Conservation (phyloP, 2,888 invertebrate genomes). For the Ophion obscuratus region DNA sequence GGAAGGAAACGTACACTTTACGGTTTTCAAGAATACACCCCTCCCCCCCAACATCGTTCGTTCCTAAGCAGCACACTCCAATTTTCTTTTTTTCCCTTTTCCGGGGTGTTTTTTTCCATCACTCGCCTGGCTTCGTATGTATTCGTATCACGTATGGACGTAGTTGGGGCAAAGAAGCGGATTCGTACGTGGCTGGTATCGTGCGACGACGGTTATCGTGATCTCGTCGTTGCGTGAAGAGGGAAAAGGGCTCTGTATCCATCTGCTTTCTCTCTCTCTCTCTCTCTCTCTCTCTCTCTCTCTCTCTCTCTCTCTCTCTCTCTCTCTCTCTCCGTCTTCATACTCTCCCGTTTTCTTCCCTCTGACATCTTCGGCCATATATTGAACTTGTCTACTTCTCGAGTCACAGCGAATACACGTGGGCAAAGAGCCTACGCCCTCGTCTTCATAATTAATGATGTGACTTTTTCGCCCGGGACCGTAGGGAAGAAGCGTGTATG, state of each 20-base stretch:
- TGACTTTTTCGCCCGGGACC: conserved; percentile 46
- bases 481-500: conserved; percentile 5
- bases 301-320: not conserved
- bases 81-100: conserved; percentile 13
- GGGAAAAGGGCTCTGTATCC: conserved; percentile 43
- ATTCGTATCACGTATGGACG: conserved; percentile 76
- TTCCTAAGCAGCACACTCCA: conserved; percentile 13
- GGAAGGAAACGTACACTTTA: conserved; percentile 30
- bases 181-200: conserved; percentile 64
- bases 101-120: conserved; percentile 59
- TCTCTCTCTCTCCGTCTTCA: not conserved
- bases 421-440: conserved; percentile 43
- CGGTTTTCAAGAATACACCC: conserved; percentile 39
- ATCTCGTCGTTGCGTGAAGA: conserved; percentile 56
- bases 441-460: conserved; percentile 60
- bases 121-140: conserved; percentile 48
- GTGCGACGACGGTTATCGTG: conserved; percentile 61
- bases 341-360: not conserved
- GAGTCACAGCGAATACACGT: conserved; percentile 49
- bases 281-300: conserved; percentile 11
- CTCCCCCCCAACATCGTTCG: conserved; percentile 5
- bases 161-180: conserved; percentile 47
- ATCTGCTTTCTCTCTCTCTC: not conserved
- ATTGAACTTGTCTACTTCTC: conserved; percentile 15
- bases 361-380: conserved; percentile 3